phyloP scores from a whole-genome alignment of 53 echinoderm and acorn worm species.

The Arbacia lixula region DNA sequence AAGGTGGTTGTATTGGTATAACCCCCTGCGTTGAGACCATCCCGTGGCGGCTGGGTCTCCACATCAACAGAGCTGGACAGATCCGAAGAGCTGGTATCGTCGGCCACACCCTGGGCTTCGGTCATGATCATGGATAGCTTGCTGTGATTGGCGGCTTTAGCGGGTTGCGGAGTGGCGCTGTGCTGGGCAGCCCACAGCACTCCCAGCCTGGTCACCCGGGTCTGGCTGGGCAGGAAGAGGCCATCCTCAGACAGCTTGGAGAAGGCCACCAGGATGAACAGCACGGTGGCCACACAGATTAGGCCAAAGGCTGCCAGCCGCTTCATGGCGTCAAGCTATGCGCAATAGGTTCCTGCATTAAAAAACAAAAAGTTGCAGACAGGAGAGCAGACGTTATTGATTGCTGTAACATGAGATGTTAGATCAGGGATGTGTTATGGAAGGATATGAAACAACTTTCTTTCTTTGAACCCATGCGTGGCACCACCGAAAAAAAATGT shows the following conservation, averaged over 20 bases:
- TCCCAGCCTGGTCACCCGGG: not conserved
- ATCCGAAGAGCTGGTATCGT: constrained; percentile 19
- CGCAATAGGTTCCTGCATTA: too few species aligned
- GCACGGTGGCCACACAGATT: constrained; percentile 15
- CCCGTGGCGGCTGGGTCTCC: not conserved
- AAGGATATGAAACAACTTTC: too few species aligned
- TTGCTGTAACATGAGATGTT: too few species aligned
- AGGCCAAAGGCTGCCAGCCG: constrained; percentile 15
- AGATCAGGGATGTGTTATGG: too few species aligned
- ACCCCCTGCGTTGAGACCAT: not conserved
- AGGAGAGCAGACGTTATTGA: too few species aligned
- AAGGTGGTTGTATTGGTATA: not conserved
- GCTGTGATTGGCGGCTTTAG: not conserved
- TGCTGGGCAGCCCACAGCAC: not conserved
- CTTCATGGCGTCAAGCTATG: too few species aligned
- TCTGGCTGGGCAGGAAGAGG: not conserved
- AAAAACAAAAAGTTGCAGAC: too few species aligned
- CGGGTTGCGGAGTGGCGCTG: not conserved
- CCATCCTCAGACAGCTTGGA: constrained; percentile 17
- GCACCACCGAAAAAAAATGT: too few species aligned
- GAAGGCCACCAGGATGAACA: constrained; percentile 34
- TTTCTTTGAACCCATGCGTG: too few species aligned
- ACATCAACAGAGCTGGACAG: constrained; percentile 7
- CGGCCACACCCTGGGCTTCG: not conserved
- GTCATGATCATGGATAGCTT: not conserved